Percentiles rank a stretch among this genome's conserved stretches.
Conservation (phyloP, 1,140 invertebrate species). For the Gryon sp. region DNA sequence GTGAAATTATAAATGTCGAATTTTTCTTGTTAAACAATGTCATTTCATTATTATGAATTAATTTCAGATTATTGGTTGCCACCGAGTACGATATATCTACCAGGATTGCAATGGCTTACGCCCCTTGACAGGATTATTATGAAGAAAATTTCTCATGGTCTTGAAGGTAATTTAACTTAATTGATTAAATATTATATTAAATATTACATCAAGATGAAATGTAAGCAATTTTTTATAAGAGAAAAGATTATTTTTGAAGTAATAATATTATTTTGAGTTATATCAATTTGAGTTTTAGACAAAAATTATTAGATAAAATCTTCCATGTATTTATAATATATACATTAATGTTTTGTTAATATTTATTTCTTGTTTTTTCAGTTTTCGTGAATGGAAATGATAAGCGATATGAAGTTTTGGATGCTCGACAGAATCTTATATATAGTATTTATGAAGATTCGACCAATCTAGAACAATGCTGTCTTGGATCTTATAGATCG, state of each 20-base stretch:
- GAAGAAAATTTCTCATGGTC: slow-evolving; percentile 89
- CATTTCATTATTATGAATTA: neutral
- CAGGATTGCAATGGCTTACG: slow-evolving; percentile 95
- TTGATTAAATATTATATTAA: too few relatives aligned
- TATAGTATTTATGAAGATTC: slow-evolving; percentile 92
- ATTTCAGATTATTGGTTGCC: slow-evolving; percentile 87
- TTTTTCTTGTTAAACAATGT: neutral
- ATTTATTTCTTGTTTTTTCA: neutral
- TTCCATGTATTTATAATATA: neutral
- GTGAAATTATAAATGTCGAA: neutral
- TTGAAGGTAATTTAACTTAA: slow-evolving; percentile 82
- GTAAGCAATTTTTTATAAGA: neutral
- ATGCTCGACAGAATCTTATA: slow-evolving; percentile 78
- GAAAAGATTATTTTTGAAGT: too few relatives aligned
- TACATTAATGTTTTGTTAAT: neutral
- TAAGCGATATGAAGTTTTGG: slow-evolving; percentile 68
- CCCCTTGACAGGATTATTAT: slow-evolving; percentile 93
- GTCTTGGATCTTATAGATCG: slow-evolving; percentile 87
- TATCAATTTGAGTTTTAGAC: too few relatives aligned
- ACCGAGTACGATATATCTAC: slow-evolving; percentile 89
- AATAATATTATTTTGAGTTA: too few relatives aligned
- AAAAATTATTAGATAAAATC: too few relatives aligned
- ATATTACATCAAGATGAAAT: neutral
- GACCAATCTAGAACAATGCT: slow-evolving; percentile 88
- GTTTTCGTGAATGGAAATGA: slow-evolving; percentile 40